Percentiles rank a stretch among this genome's conserved stretches.
Conservation (phyloP, 2,888 invertebrate species). For the Augiades crinisus region DNA sequence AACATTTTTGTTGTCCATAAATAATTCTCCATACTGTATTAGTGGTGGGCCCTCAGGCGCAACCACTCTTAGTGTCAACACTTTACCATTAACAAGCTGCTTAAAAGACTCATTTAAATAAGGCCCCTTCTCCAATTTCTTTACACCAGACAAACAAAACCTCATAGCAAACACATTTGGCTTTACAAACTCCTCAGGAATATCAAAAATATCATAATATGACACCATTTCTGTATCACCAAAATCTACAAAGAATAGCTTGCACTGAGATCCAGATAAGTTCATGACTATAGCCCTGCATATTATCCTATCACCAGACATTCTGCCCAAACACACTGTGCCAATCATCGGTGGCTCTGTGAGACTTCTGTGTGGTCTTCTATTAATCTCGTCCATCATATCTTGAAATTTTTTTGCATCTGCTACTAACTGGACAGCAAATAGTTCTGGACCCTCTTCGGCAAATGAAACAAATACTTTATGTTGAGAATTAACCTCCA, state of each 20-base stretch:
- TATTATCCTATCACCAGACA: constrained; percentile 84
- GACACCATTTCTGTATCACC: constrained; percentile 89
- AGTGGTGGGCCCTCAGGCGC: constrained; percentile 86
- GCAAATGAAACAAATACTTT: constrained; percentile 88
- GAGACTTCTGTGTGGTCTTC: constrained; percentile 81
- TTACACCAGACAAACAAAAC: constrained; percentile 87
- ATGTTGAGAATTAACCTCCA: constrained; percentile 79
- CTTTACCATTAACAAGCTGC: constrained; percentile 83
- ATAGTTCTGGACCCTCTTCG: constrained; percentile 89
- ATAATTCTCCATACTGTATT: constrained; percentile 88
- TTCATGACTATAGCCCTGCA: constrained; percentile 90
- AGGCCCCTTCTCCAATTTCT: constrained; percentile 81
- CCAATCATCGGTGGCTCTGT: constrained; percentile 87
- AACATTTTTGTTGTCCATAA: constrained; percentile 81
- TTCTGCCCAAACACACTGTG: constrained; percentile 88
- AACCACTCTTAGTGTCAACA: constrained; percentile 84
- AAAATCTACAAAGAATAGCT: constrained; percentile 90
- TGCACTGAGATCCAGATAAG: constrained; percentile 86
- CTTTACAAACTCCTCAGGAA: constrained; percentile 86
- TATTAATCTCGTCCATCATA: constrained; percentile 88
- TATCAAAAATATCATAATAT: constrained; percentile 86
- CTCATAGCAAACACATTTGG: constrained; percentile 89
- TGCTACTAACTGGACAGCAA: constrained; percentile 87
- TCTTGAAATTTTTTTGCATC: constrained; percentile 82
- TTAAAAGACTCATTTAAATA: constrained; percentile 87